Evolutionary conservation across 2,888 invertebrate species (phyloP), one percentile per base, ranked within the genome.

Genomic region (Pediacus dermestoides): DNA sequence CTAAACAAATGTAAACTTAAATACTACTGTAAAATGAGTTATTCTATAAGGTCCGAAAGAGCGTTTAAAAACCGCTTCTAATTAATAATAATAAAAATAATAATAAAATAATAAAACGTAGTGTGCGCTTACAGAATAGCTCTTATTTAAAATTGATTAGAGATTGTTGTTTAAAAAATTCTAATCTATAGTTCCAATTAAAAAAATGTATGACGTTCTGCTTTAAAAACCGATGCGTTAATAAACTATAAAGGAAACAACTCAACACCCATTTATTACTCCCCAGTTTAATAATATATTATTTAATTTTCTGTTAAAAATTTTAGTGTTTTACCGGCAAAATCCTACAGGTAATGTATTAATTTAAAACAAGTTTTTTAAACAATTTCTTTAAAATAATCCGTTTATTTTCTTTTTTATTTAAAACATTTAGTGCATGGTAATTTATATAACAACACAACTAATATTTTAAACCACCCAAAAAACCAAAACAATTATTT

Each of bases 21-120:
- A 39, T 16, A 37, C 18, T 16, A 35, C 37, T 44, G 44, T 42
- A 48, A 44, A 45, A 36, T 45, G 53, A 48, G 53, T 51, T 53
- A 44, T 53, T 53, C 53, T 53, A 36, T 53, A 52, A 50, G 52
- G 10, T 28, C 37, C n/a, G n/a, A n/a, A n/a, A n/a, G n/a, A n/a
- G n/a, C n/a, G n/a, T n/a, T n/a, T n/a, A n/a, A n/a, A n/a, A n/a
- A n/a, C n/a, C n/a, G n/a, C n/a, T n/a, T n/a, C n/a, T n/a, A n/a
- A n/a, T n/a, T n/a, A n/a, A n/a, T n/a, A n/a, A n/a, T n/a, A n/a
- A n/a, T n/a, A n/a, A n/a, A n/a, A n/a, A n/a, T n/a, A n/a, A n/a
- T n/a, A n/a, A n/a, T n/a, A n/a, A n/a, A n/a, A n/a, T n/a, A n/a
- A n/a, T n/a, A n/a, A n/a, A n/a, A n/a, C n/a, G n/a, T n/a, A n/a